phyloP scores from a whole-genome alignment of 1,140 invertebrate genomes.

The Proales similis region DNA sequence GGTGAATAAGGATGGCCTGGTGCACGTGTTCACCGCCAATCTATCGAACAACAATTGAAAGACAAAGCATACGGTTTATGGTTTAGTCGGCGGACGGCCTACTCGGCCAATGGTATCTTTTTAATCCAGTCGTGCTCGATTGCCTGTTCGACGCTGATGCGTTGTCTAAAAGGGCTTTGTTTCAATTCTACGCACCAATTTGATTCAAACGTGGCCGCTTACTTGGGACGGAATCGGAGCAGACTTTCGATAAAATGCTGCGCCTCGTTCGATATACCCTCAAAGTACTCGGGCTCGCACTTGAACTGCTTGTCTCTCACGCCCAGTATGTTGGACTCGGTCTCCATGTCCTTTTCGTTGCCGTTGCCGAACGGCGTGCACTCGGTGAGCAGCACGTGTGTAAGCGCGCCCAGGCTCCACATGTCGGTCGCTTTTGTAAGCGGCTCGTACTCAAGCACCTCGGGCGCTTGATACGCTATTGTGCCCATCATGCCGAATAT shows the following conservation, averaged over 20 bases:
- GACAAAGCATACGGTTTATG: too few species aligned
- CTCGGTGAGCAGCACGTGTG: constrained; percentile 67
- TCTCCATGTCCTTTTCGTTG: constrained; percentile 20
- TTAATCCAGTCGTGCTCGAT: constrained; percentile 28
- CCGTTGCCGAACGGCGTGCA: constrained; percentile 34
- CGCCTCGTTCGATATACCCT: constrained; percentile 71
- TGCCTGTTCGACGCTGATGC: constrained; percentile 19
- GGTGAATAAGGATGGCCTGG: too few species aligned
- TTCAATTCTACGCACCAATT: background rate
- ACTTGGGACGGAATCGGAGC: constrained; percentile 72
- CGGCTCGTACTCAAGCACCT: constrained; percentile 83
- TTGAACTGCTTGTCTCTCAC: constrained; percentile 70
- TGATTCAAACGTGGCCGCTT: constrained; percentile 50
- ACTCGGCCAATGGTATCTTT: too few species aligned
- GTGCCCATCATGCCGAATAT: constrained; percentile 56
- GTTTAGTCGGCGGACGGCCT: too few species aligned
- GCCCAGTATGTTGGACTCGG: constrained; percentile 18
- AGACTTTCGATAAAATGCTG: constrained; percentile 79
- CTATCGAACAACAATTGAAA: too few species aligned
- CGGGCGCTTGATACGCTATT: constrained; percentile 76
- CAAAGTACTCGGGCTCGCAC: constrained; percentile 82
- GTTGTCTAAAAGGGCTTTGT: background rate
- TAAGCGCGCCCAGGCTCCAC: constrained; percentile 70
- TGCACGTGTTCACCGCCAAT: too few species aligned
- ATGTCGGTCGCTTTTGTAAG: constrained; percentile 78